Conservation (phyloP, 2,113 vertebrate genomes). For the Eclectus roratus region DNA sequence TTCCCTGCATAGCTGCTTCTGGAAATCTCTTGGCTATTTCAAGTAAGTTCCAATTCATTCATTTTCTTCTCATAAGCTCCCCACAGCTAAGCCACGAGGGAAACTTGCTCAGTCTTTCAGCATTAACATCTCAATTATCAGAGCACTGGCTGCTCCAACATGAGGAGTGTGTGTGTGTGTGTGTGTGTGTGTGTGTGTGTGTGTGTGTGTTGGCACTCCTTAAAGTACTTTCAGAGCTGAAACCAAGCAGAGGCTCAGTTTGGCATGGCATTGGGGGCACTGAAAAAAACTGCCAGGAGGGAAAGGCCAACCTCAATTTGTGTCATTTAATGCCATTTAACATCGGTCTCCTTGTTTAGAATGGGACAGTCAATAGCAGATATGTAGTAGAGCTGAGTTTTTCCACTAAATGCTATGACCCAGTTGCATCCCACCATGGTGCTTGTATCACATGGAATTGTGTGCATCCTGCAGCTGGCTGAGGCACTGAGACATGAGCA, state of each 20-base stretch:
- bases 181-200: fast-evolving
- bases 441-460: not conserved
- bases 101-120: not conserved
- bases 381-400: not conserved
- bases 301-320: not conserved
- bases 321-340: not conserved
- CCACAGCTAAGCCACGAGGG: not conserved
- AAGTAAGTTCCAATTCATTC: not conserved
- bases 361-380: not conserved
- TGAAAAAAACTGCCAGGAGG: not conserved
- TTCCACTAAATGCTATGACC: not conserved
- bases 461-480: not conserved
- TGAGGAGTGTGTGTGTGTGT: fast-evolving
- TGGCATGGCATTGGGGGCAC: not conserved
- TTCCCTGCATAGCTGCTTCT: not conserved
- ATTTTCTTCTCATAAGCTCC: not conserved
- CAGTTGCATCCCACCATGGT: fast-evolving
- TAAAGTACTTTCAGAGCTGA: not conserved
- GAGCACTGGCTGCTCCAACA: not conserved
- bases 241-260: not conserved
- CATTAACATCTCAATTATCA: not conserved
- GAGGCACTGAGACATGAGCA: too few relatives aligned
- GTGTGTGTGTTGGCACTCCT: not conserved
- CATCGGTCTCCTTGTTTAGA: not conserved
- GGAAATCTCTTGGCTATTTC: not conserved